Evolutionary conservation across 2,888 invertebrate species (phyloP).

Genomic region (Andrena camellia): DNA sequence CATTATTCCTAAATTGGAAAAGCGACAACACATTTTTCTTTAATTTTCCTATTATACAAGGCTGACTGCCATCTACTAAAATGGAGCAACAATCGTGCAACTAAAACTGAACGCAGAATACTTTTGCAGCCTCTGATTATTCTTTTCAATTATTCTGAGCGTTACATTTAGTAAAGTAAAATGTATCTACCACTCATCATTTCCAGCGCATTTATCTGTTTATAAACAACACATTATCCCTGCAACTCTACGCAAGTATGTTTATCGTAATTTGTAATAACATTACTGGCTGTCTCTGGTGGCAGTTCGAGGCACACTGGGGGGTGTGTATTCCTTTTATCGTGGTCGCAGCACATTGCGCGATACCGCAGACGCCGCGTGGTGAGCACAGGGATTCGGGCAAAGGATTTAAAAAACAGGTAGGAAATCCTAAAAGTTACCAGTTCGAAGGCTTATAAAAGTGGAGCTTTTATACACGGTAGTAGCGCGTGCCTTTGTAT

Average conservation of each 20-base stretch:
- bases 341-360: slow-evolving; percentile 78
- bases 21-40: no score
- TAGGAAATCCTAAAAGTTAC: slow-evolving; percentile 83
- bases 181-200: no score
- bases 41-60: no score
- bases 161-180: no score
- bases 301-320: slow-evolving; percentile 82
- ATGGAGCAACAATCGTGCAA: no score
- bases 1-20: no score
- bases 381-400: slow-evolving; percentile 82
- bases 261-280: slow-evolving; percentile 7
- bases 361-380: slow-evolving; percentile 84
- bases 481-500: not conserved
- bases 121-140: no score
- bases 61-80: no score
- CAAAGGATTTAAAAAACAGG: slow-evolving; percentile 84
- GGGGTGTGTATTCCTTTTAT: slow-evolving; percentile 81
- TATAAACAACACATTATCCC: no score
- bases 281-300: slow-evolving; percentile 81
- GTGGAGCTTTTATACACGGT: not conserved
- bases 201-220: not conserved
- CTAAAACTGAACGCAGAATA: no score
- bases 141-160: no score
- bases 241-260: not conserved
- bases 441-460: not conserved